These are phyloP conservation scores for Erynnis tages DNA, from an alignment of 2,888 invertebrate species.

Conservation along the genomic window DNA sequence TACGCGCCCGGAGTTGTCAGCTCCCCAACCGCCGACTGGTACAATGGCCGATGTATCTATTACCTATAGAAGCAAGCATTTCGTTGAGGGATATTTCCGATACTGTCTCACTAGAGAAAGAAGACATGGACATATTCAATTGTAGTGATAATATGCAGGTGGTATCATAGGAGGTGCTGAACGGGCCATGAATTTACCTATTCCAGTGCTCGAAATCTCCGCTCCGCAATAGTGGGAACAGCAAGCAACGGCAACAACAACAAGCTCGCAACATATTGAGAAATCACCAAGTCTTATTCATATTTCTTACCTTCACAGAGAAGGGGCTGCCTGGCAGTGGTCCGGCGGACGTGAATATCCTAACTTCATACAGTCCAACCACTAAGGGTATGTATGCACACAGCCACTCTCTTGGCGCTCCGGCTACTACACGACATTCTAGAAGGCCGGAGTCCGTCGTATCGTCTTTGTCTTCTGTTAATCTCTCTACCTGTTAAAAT, in stretches of 20 bases:
- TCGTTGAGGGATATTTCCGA: too few species aligned
- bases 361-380: conserved; percentile 95
- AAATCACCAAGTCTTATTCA: not conserved
- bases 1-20: conserved; percentile 88
- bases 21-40: conserved; percentile 94
- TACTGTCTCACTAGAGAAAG: too few species aligned
- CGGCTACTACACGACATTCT: conserved; percentile 82
- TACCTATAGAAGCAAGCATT: conserved; percentile 75
- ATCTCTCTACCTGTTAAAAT: conserved; percentile 62
- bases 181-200: too few species aligned
- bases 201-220: too few species aligned
- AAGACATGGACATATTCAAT: too few species aligned
- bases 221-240: too few species aligned
- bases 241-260: too few species aligned
- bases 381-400: conserved; percentile 95
- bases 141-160: too few species aligned
- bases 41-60: conserved; percentile 87
- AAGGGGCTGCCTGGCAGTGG: conserved; percentile 90
- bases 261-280: too few species aligned
- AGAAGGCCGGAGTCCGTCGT: conserved; percentile 64
- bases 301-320: conserved; percentile 83
- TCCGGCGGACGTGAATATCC: conserved; percentile 85
- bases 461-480: conserved; percentile 67
- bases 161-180: too few species aligned
- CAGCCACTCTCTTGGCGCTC: conserved; percentile 90